Evolutionary conservation across 2,113 vertebrate genomes (phyloP).

Genomic region (Theristicus caerulescens): DNA sequence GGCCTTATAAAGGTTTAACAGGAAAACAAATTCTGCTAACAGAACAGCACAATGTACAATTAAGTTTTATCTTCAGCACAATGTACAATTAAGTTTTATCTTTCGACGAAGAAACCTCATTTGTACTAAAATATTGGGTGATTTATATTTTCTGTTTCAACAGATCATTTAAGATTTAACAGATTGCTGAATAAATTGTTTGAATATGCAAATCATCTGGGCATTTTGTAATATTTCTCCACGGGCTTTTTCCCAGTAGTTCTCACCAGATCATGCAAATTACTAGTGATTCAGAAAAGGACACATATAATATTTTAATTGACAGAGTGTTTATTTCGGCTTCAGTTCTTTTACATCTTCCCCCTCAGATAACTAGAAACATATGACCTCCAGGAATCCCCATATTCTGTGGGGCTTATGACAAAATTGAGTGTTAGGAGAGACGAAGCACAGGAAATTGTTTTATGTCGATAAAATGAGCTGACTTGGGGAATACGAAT

Average conservation of each 20-base stretch:
- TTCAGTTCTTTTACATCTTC: not conserved
- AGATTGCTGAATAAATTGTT: constrained; percentile 51
- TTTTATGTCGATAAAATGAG: not conserved
- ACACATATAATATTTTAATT: constrained; percentile 39
- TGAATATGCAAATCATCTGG: constrained; percentile 52
- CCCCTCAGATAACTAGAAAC: not conserved
- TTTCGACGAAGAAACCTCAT: not conserved
- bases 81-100: not conserved
- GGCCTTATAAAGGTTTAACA: constrained; percentile 16
- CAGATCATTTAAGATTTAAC: constrained; percentile 34
- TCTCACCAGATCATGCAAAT: constrained; percentile 45
- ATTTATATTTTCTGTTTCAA: constrained; percentile 48
- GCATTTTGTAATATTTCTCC: constrained; percentile 48
- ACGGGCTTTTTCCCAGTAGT: constrained; percentile 27
- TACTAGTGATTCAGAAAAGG: constrained; percentile 14
- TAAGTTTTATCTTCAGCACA: constrained; percentile 12
- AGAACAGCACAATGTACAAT: not conserved
- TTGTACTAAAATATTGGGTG: not conserved
- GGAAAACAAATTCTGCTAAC: not conserved
- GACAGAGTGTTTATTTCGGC: constrained; percentile 19
- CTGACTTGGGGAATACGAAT: not conserved
- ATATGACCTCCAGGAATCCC: not conserved
- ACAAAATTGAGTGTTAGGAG: not conserved
- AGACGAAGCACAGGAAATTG: not conserved
- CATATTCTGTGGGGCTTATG: not conserved